Percentiles rank a stretch among this genome's conserved stretches.
Conservation (phyloP, 2,888 invertebrate genomes). For the Prionchulus punctatus region DNA sequence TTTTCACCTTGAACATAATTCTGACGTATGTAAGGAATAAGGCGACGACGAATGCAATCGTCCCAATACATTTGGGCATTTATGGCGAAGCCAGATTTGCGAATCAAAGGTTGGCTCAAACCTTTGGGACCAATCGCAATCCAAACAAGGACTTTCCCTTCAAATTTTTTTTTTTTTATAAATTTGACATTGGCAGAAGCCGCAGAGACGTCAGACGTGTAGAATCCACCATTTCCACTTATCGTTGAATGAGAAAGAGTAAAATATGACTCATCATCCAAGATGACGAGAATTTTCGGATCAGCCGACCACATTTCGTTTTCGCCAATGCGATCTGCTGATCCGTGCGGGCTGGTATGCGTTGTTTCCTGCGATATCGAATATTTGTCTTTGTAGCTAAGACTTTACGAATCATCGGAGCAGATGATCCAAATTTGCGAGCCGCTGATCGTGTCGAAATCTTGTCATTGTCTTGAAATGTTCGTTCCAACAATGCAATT, state of each 20-base stretch:
- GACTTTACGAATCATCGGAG: too few species aligned
- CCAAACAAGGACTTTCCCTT: conserved; percentile 1
- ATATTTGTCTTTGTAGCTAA: background rate
- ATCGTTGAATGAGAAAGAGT: background rate
- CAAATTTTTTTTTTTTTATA: conserved; percentile 6
- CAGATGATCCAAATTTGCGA: background rate
- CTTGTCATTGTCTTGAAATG: background rate
- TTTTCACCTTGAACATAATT: conserved; percentile 7
- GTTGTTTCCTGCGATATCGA: too few species aligned
- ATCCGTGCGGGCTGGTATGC: background rate
- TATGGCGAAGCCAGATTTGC: conserved; percentile 7
- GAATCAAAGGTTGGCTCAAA: background rate
- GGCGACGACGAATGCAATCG: conserved; percentile 5
- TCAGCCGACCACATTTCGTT: background rate
- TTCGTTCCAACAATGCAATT: background rate
- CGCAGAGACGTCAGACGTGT: background rate
- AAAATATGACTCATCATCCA: conserved; percentile 3
- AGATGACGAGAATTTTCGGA: background rate
- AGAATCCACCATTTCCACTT: background rate
- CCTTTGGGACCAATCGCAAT: background rate
- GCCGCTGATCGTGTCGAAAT: background rate
- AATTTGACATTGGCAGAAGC: background rate
- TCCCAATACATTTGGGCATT: conserved; percentile 5
- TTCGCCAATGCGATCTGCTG: background rate
- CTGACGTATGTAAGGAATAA: conserved; percentile 10